Conservation (phyloP, 1,140 invertebrate genomes). For the Pseudomyrmex concolor region DNA sequence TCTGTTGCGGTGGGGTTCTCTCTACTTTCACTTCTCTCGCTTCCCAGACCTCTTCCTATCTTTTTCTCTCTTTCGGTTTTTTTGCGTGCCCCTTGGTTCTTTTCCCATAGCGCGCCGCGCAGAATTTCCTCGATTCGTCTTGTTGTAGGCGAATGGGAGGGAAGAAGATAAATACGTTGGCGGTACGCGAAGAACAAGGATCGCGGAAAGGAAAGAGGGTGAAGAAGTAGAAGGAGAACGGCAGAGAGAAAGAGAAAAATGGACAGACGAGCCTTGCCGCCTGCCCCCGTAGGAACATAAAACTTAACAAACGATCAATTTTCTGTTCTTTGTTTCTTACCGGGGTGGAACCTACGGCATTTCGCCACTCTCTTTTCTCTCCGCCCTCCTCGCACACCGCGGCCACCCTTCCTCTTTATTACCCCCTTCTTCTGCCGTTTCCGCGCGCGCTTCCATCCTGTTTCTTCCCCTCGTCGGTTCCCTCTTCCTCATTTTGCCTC, state of each 20-base stretch:
- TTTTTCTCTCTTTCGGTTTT: slow-evolving; percentile 69
- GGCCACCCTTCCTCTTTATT: slow-evolving; percentile 44
- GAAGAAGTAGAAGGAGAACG: neutral
- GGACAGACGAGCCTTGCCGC: slow-evolving; percentile 55
- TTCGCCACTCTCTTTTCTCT: slow-evolving; percentile 65
- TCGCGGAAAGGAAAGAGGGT: neutral
- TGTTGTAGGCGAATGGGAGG: slow-evolving; percentile 61
- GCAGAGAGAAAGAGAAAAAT: slow-evolving; percentile 2
- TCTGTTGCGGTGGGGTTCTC: neutral
- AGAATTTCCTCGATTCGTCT: slow-evolving; percentile 76
- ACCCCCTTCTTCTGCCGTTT: slow-evolving; percentile 54
- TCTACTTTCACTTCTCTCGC: slow-evolving; percentile 3
- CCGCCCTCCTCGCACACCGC: neutral
- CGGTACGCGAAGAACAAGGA: slow-evolving; percentile 13
- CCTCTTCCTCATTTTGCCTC: slow-evolving; percentile 12
- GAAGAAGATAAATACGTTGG: neutral
- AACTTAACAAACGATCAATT: slow-evolving; percentile 84
- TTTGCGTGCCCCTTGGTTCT: slow-evolving; percentile 65
- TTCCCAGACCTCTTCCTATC: slow-evolving; percentile 53
- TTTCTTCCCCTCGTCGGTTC: slow-evolving; percentile 33
- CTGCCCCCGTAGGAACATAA: slow-evolving; percentile 77
- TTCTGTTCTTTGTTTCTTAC: slow-evolving; percentile 84
- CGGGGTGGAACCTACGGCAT: slow-evolving; percentile 74
- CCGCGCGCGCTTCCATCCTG: slow-evolving; percentile 41
- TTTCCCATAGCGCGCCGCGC: slow-evolving; percentile 75